Evolutionary conservation across 2,797 vertebrate genomes (phyloP), one percentile per base, ranked within the genome.

Genomic region (Leptoclinus maculatus): DNA sequence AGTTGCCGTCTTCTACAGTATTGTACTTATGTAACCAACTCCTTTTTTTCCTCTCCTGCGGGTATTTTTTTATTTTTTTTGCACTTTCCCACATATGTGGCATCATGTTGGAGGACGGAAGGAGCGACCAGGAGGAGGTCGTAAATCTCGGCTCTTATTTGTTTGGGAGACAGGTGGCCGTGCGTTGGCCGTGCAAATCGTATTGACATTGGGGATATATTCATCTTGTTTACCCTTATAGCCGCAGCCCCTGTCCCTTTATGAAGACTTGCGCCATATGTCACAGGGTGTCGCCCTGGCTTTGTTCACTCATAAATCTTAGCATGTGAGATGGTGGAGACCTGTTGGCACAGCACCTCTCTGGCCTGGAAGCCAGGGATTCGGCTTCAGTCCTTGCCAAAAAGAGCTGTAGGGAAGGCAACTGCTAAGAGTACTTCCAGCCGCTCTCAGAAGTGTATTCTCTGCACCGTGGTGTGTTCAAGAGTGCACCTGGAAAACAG

Each of bases 151-250:
- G 88, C 88, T 87, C 91, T 92, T 92, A 93, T 94, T 94, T 94
- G 92, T 92, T 90, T 88, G 91, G 87, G 86, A 89, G 94, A 95
- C 95, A 95, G 94, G 95, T 96, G 94, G 94, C 93, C 84, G 85
- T 81, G 84, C 91, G 83, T 91, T 88, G 88, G 91, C 92, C 86
- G 86, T 92, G 92, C 94, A 94, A 95, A 94, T 93, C 87, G 85
- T 92, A 88, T 94, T 93, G 93, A 92, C 93, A 89, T 90, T 83
- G 92, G 80, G 84, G 89, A 91, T 91, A 93, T 91, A 93, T 94
- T 94, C 83, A 91, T 94, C 94, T 95, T 93, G 93, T 95, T 94
- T 94, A 93, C 93, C 86, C 91, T 86, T 90, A 89, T 90, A 90
- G 92, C 79, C 66, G 58, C 83, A 79, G 86, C 90, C 89, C 73